A percentile compares a stretch with the other conserved stretches of the same genome.
Conservation (phyloP, 2,113 vertebrate species). For the Vulpes vulpes region DNA sequence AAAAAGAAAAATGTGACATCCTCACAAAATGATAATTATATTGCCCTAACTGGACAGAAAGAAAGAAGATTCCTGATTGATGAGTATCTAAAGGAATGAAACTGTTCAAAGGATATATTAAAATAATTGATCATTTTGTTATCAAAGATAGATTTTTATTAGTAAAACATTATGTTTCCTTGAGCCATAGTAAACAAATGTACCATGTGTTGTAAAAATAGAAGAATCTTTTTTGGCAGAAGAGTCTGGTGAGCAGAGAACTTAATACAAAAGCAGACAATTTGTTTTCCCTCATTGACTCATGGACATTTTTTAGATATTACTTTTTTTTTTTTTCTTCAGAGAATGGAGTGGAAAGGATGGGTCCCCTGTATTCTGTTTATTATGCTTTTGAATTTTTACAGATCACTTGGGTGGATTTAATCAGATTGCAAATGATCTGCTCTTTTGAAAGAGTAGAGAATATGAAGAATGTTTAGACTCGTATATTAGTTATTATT, state of each 20-base stretch:
- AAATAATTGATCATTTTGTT: constrained; percentile 39
- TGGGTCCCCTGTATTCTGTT: background rate
- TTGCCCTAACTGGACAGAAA: constrained; percentile 57
- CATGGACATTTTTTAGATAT: background rate
- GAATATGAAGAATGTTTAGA: background rate
- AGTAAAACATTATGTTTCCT: background rate
- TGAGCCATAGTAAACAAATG: constrained; percentile 14
- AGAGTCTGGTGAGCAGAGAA: background rate
- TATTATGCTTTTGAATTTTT: constrained; percentile 33
- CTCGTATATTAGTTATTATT: background rate
- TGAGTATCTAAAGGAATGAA: constrained; percentile 70
- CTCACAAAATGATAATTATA: constrained; percentile 63
- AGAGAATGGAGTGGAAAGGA: background rate
- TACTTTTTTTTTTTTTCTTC: background rate
- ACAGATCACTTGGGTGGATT: background rate
- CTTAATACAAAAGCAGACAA: constrained; percentile 5
- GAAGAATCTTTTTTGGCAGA: background rate
- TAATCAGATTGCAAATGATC: constrained; percentile 30
- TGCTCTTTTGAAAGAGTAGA: background rate
- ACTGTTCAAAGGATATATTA: background rate
- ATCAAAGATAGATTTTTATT: constrained; percentile 10
- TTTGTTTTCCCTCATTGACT: background rate
- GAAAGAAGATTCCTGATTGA: constrained; percentile 41
- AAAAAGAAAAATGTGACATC: constrained; percentile 57
- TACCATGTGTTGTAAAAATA: background rate